Percentiles rank a stretch among this genome's conserved stretches.
These are phyloP conservation scores for Pungitius pungitius DNA, from an alignment of 2,113 vertebrate species.

Conservation along the genomic window DNA sequence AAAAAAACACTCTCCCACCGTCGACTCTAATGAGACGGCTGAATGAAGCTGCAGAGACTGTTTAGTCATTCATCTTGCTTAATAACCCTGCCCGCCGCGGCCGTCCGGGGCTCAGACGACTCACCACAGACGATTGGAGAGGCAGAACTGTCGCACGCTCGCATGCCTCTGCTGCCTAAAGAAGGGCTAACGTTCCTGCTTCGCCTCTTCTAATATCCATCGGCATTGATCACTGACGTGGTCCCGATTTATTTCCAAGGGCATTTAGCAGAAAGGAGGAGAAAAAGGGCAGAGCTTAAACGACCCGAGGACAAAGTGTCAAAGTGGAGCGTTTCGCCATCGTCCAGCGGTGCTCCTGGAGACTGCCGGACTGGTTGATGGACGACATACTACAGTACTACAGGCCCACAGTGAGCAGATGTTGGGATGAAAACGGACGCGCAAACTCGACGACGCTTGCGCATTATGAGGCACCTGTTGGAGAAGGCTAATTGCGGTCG, in stretches of 20 bases:
- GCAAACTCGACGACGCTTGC: no score
- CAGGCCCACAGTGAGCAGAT: neutral
- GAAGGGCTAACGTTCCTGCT: constrained; percentile 56
- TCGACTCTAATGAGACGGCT: constrained; percentile 73
- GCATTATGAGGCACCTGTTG: no score
- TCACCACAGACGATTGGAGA: constrained; percentile 71
- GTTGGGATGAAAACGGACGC: no score
- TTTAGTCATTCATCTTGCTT: constrained; percentile 81
- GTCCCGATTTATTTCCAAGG: constrained; percentile 70
- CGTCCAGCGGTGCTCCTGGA: constrained; percentile 7
- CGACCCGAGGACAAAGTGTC: constrained; percentile 37
- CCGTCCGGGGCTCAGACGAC: constrained; percentile 60
- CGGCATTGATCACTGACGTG: constrained; percentile 69
- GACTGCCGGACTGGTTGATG: constrained; percentile 41
- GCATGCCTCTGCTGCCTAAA: constrained; percentile 67
- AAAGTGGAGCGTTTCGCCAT: constrained; percentile 18
- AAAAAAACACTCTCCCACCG: constrained; percentile 55
- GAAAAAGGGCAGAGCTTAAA: constrained; percentile 59
- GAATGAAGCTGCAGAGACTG: constrained; percentile 68
- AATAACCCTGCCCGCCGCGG: constrained; percentile 74
- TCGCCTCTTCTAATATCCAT: constrained; percentile 71
- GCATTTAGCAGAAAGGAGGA: constrained; percentile 60
- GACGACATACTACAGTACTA: constrained; percentile 28
- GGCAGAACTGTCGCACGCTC: constrained; percentile 56
- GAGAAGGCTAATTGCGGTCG: no score